Evolutionary conservation across 2,113 vertebrate species (phyloP).

Genomic region (Tetrao urogallus): DNA sequence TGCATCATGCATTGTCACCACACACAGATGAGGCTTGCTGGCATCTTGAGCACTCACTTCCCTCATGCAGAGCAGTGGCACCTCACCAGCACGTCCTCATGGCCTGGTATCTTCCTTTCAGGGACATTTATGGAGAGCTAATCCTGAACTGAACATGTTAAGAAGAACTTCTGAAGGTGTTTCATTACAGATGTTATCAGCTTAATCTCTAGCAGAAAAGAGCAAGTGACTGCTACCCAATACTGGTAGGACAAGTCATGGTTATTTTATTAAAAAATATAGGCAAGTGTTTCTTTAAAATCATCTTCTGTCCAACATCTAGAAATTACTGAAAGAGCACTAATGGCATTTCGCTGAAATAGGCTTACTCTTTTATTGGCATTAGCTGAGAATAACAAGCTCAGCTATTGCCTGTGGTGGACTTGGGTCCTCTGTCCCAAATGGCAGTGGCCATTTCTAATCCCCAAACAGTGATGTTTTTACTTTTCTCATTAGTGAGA

Average conservation of each 20-base stretch:
- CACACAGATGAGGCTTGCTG: background rate
- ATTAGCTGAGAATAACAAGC: background rate
- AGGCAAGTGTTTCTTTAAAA: background rate
- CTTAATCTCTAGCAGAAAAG: background rate
- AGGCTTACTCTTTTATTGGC: background rate
- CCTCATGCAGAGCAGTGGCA: background rate
- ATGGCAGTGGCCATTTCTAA: background rate
- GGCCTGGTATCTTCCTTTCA: background rate
- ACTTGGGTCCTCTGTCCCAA: background rate
- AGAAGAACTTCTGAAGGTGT: background rate
- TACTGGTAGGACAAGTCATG: background rate
- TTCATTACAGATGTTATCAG: background rate
- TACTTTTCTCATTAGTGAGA: conserved; percentile 51
- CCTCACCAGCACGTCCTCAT: background rate
- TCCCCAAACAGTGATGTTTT: background rate
- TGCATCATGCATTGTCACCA: background rate
- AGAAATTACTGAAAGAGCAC: background rate
- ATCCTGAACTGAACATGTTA: background rate
- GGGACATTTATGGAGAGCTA: background rate
- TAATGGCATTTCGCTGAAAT: background rate
- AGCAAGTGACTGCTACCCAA: background rate
- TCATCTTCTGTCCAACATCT: background rate
- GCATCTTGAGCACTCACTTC: background rate
- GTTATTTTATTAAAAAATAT: background rate
- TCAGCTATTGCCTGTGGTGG: background rate